Conservation (phyloP, 2,888 invertebrate genomes). For the Acleris sparsana region DNA sequence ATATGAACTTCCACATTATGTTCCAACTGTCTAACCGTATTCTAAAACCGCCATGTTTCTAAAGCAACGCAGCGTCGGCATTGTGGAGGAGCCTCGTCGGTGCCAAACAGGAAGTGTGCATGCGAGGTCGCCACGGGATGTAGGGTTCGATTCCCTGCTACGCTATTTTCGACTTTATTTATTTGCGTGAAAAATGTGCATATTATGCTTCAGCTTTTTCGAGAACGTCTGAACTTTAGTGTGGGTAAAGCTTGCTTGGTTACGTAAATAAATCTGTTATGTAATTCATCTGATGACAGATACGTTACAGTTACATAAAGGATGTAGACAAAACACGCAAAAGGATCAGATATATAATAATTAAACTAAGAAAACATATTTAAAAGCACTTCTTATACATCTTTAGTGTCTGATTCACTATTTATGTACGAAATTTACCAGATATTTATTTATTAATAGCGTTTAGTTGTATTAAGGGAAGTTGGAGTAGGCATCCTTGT, state of each 20-base stretch:
- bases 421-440: too few relatives aligned
- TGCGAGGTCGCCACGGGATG: constrained; percentile 70
- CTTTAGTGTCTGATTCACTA: too few relatives aligned
- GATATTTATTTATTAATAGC: too few relatives aligned
- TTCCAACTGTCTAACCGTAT: constrained; percentile 20
- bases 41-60: constrained; percentile 41
- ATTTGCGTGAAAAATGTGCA: constrained; percentile 39
- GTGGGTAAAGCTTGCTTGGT: constrained; percentile 2
- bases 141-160: constrained; percentile 73
- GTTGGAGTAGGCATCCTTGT: too few relatives aligned
- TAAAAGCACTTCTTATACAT: too few relatives aligned
- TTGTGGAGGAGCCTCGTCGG: constrained; percentile 74
- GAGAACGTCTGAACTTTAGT: constrained; percentile 28
- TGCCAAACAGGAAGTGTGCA: constrained; percentile 81
- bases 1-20: constrained; percentile 5
- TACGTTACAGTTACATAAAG: too few relatives aligned
- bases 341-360: too few relatives aligned
- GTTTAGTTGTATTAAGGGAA: too few relatives aligned
- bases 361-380: too few relatives aligned
- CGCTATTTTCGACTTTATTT: constrained; percentile 65
- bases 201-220: constrained; percentile 31
- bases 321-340: too few relatives aligned
- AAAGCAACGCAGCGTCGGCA: constrained; percentile 58
- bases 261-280: too few relatives aligned
- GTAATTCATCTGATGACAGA: too few relatives aligned